These are phyloP conservation scores for Typhlichthys subterraneus DNA, from an alignment of 2,797 vertebrate species.

Conservation along the genomic window DNA sequence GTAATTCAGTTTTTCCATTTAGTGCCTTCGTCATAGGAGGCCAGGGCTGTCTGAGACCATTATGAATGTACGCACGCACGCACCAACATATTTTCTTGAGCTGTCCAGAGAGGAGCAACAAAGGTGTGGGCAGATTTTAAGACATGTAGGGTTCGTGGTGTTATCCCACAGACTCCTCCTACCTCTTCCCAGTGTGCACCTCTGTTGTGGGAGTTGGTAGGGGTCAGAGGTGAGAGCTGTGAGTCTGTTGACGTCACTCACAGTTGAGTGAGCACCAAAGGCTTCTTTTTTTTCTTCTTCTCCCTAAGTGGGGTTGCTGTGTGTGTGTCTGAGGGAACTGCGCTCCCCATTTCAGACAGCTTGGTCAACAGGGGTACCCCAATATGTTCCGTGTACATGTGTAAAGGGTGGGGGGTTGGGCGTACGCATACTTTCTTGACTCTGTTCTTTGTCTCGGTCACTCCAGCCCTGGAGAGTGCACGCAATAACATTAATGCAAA, in stretches of 20 bases:
- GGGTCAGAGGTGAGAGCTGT: constrained; percentile 49
- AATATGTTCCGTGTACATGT: constrained; percentile 8
- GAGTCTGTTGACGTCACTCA: constrained; percentile 58
- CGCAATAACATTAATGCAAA: not conserved
- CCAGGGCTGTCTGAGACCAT: no score
- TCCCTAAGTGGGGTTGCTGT: constrained; percentile 1
- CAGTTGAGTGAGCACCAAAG: constrained; percentile 54
- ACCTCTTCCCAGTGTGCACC: not conserved
- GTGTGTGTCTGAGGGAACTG: not conserved
- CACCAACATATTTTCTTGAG: no score
- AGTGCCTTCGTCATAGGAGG: no score
- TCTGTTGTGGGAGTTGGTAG: constrained; percentile 2
- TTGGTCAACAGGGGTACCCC: constrained; percentile 25
- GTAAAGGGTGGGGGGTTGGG: constrained; percentile 13
- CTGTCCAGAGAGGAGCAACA: no score
- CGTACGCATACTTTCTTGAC: constrained; percentile 8
- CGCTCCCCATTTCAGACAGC: constrained; percentile 24
- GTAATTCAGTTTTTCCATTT: no score
- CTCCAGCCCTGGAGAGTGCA: not conserved
- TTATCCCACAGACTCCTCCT: not conserved
- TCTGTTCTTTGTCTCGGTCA: constrained; percentile 32
- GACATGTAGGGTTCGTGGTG: no score
- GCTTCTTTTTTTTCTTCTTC: constrained; percentile 3
- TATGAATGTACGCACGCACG: no score
- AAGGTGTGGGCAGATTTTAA: no score